Percentiles rank a stretch among this genome's conserved stretches.
Evolutionary conservation across 2,888 invertebrate genomes (phyloP).

Genomic region (Hyles lineata): DNA sequence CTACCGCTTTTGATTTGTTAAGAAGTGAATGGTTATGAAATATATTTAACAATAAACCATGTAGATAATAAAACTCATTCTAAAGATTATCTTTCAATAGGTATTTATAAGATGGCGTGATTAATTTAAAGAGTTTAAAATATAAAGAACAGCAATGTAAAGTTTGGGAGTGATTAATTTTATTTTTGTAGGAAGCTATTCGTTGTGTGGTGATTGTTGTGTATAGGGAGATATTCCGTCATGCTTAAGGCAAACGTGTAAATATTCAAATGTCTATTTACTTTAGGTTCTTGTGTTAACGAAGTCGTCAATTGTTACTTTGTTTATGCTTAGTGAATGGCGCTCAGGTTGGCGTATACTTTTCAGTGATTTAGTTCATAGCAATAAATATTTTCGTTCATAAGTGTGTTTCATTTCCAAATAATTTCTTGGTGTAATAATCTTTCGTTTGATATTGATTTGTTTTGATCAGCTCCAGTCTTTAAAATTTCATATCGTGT

Average conservation of each 20-base stretch:
- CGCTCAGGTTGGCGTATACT: constrained; percentile 68
- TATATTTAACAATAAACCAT: constrained; percentile 40
- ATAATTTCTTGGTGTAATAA: no score
- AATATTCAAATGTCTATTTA: constrained; percentile 64
- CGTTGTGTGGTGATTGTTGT: constrained; percentile 69
- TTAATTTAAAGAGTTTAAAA: constrained; percentile 13
- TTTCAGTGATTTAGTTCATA: constrained; percentile 79
- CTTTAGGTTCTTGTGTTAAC: constrained; percentile 59
- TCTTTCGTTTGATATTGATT: no score
- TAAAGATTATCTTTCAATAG: constrained; percentile 10
- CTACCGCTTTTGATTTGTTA: constrained; percentile 60
- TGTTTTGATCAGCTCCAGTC: no score
- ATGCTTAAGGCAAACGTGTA: constrained; percentile 70
- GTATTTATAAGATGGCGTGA: constrained; percentile 29
- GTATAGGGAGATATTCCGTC: constrained; percentile 68
- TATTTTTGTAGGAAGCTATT: constrained; percentile 55
- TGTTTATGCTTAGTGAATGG: constrained; percentile 67
- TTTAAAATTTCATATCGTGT: no score
- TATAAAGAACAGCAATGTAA: constrained; percentile 23
- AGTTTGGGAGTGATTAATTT: constrained; percentile 36
- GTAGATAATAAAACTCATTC: constrained; percentile 9
- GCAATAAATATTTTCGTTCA: constrained; percentile 78
- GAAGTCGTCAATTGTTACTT: constrained; percentile 62
- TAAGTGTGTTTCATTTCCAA: constrained; percentile 49
- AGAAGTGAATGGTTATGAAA: constrained; percentile 48